phyloP scores from a whole-genome alignment of 2,888 invertebrate genomes.

The Chrysolina americana region DNA sequence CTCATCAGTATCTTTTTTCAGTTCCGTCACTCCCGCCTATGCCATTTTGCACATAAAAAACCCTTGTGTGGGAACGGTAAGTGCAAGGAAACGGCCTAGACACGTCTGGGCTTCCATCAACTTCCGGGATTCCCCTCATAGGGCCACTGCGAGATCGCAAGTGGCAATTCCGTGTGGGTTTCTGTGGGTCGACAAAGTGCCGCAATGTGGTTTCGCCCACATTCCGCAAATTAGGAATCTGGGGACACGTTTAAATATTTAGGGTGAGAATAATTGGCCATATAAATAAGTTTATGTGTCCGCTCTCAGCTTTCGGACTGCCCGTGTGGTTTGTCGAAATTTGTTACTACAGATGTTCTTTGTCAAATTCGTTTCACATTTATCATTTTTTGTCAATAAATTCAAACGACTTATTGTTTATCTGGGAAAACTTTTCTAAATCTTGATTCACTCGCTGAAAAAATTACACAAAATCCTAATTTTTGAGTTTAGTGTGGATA shows the following conservation, averaged over 20 bases:
- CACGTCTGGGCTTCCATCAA: constrained; percentile 57
- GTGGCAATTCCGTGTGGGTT: constrained; percentile 24
- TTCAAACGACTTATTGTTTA: neutral
- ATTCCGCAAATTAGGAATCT: constrained; percentile 23
- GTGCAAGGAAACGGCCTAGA: constrained; percentile 61
- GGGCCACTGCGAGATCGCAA: constrained; percentile 18
- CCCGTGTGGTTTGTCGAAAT: constrained; percentile 1
- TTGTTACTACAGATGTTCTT: constrained; percentile 9
- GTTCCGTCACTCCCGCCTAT: constrained; percentile 18
- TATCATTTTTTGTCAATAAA: neutral
- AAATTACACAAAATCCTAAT: too few species aligned
- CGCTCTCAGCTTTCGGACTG: constrained; percentile 18
- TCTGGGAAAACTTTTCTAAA: too few species aligned
- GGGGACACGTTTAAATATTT: constrained; percentile 18
- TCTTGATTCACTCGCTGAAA: too few species aligned
- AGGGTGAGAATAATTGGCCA: constrained; percentile 16
- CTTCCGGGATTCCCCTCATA: constrained; percentile 60
- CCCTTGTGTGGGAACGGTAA: constrained; percentile 56
- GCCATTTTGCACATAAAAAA: constrained; percentile 30
- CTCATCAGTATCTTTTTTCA: too few species aligned
- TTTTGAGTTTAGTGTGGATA: too few species aligned
- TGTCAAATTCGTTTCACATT: neutral
- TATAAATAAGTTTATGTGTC: constrained; percentile 21
- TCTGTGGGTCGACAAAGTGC: constrained; percentile 20
- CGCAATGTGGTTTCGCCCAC: constrained; percentile 24